phyloP scores from a whole-genome alignment of 2,113 vertebrate species.

The Puma concolor region DNA sequence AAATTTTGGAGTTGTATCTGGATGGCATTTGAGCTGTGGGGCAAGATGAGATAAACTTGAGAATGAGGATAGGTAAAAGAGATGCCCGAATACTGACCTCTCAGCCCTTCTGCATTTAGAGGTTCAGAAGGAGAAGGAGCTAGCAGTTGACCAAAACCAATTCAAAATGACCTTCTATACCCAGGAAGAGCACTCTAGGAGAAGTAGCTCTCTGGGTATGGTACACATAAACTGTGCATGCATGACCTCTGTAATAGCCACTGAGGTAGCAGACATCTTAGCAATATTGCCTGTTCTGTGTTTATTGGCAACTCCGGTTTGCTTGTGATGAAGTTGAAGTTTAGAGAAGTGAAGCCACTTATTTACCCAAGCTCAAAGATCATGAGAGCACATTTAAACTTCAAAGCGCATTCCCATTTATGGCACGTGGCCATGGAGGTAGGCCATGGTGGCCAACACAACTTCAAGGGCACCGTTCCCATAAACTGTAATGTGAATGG shows the following conservation, averaged over 20 bases:
- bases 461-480: not conserved
- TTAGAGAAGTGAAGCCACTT: not conserved
- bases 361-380: not conserved
- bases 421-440: too few relatives aligned
- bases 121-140: not conserved
- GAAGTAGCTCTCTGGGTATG: not conserved
- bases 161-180: not conserved
- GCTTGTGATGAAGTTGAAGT: not conserved
- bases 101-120: not conserved
- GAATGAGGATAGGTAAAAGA: not conserved
- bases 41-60: not conserved
- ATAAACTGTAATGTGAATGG: not conserved
- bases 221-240: not conserved
- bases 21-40: not conserved
- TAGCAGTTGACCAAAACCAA: not conserved
- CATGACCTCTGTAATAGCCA: not conserved
- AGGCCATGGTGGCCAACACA: not conserved
- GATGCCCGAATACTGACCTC: not conserved
- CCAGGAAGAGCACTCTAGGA: not conserved
- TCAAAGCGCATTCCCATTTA: not conserved
- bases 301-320: not conserved
- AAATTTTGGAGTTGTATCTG: not conserved
- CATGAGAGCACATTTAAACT: not conserved
- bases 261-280: not conserved
- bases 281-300: not conserved